These are phyloP conservation scores for Odontocerum albicorne DNA, from an alignment of 2,888 invertebrate genomes.

Conservation along the genomic window DNA sequence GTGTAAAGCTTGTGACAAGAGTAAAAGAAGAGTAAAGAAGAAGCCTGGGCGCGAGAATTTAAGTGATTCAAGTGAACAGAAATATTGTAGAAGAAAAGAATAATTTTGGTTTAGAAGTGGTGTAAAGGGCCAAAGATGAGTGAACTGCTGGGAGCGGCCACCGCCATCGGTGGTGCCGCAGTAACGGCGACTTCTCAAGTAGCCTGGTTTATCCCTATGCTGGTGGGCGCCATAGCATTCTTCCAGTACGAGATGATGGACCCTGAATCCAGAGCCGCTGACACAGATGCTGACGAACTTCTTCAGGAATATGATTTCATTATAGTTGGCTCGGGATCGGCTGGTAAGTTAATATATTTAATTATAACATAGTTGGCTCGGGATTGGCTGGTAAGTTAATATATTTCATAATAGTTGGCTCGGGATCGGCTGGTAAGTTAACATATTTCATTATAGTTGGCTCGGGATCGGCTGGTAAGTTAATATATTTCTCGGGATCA, in stretches of 20 bases:
- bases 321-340: conserved; percentile 83
- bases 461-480: conserved; percentile 83
- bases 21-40: background rate
- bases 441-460: no score
- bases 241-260: conserved; percentile 84
- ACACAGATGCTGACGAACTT: conserved; percentile 66
- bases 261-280: conserved; percentile 78
- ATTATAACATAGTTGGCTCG: no score
- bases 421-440: no score
- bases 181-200: conserved; percentile 68
- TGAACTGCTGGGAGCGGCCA: conserved; percentile 64
- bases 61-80: background rate
- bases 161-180: conserved; percentile 69
- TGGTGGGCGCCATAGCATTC: conserved; percentile 83
- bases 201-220: conserved; percentile 80
- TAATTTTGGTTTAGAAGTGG: background rate
- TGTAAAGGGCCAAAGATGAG: conserved; percentile 55
- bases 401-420: conserved; percentile 69
- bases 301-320: conserved; percentile 80
- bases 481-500: no score
- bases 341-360: conserved; percentile 59
- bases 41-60: no score
- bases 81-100: background rate
- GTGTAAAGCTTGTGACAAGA: background rate
- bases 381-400: no score